Conservation (phyloP, 2,113 vertebrate genomes). For the Catagonus wagneri region DNA sequence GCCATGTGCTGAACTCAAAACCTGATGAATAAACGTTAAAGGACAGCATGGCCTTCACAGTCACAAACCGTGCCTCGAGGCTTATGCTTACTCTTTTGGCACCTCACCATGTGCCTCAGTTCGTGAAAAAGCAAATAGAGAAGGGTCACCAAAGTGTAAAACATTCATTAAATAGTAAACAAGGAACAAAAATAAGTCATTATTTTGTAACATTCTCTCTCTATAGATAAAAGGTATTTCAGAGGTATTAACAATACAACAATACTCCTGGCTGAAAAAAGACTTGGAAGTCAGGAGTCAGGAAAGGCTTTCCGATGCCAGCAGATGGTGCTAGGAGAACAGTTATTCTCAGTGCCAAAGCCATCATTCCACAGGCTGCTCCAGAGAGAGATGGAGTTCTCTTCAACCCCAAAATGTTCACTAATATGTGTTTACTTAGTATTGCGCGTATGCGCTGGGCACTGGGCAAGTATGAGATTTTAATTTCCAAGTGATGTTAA, state of each 20-base stretch:
- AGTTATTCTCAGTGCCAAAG: background rate
- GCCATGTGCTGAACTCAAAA: background rate
- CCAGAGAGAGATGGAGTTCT: background rate
- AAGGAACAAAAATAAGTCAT: background rate
- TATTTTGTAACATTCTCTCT: background rate
- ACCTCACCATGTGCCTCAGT: background rate
- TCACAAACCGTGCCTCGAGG: background rate
- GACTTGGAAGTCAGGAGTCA: background rate
- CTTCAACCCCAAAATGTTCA: background rate
- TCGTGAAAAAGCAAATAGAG: slow-evolving; percentile 10
- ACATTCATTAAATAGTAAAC: background rate
- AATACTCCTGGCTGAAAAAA: background rate
- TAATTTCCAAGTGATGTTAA: background rate
- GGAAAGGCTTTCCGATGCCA: background rate
- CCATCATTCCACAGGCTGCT: rapidly evolving
- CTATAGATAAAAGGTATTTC: background rate
- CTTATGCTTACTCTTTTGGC: background rate
- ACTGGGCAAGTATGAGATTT: background rate
- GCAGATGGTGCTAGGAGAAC: slow-evolving; percentile 59
- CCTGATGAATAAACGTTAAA: background rate
- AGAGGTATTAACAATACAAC: background rate
- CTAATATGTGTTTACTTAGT: background rate
- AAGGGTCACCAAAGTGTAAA: background rate
- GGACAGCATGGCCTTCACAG: background rate
- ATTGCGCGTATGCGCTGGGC: background rate